Base-by-base conservation (phyloP, 2,113 vertebrate species). In the Brachirus orientalis region DNA sequence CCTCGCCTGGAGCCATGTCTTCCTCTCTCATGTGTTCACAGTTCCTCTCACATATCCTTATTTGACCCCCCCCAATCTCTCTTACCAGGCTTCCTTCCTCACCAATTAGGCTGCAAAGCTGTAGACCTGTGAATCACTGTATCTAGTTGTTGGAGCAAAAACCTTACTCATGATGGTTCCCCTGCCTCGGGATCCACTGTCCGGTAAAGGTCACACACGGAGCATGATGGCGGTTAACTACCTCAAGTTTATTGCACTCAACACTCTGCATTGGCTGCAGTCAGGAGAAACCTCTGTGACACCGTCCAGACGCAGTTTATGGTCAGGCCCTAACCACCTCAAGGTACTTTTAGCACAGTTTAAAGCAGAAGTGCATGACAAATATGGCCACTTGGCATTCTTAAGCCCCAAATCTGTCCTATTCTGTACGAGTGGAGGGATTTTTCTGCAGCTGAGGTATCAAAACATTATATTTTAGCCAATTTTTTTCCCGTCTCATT, bases 161-260 rank as follows among this genome's bases (percentile, higher is more conserved):
- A 43, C 36, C 64, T 61, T 63, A 72, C 73, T 83, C 82, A 52
- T 65, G 46, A 72, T 10, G 4, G 20, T 7, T 43, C 36, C 46
- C 38, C 44, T 11, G 77, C 69, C 81, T 48, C 28, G 52, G 70
- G 67, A 54, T 16, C 45, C 28, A 20, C 51, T 60, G 62, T 28
- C 73, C 52, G 4, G 58, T 75, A 76, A 89, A 90, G 84, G 85
- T 88, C 83, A 53, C 2, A 1, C 2, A 1, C 13, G 1, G 1
- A 60, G 48, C 48, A 22, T 58, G 36, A 75, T 46, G 45, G 48
- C 56, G 12, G 63, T 80, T 76, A 74, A 75, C 76, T 50, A 75
- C 69, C 69, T 71, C 51, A 28, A 58, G 71, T 83, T 85, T 72
- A 77, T 69, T 66, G 37, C 70, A 69, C 46, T 70, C 75, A 75